Evolutionary conservation across 2,113 vertebrate species (phyloP), one percentile per base, ranked within the genome.

Genomic region (Pedionomus torquatus): DNA sequence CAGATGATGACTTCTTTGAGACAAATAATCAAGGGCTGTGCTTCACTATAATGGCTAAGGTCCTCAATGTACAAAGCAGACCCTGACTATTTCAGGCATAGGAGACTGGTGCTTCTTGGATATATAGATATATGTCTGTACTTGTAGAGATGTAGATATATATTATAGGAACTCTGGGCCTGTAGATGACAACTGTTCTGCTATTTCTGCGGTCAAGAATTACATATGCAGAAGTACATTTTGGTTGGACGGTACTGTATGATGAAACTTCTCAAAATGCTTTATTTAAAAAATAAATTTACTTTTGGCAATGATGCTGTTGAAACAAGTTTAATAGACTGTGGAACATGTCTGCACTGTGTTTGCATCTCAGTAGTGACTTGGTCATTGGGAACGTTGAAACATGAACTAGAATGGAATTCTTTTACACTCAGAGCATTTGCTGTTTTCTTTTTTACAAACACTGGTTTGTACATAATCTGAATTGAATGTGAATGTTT

Each of bases 401-500:
- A 94, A 72, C 46, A 5, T 65, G 74, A 76, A 75, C 60, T 77
- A 88, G 92, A 43, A 54, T 30, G 18, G 88, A 68, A 41, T 93
- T 97, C 77, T 51, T 78, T 87, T 75, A 82, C 91, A 94, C 87
- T 95, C 90, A 77, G 91, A 71, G 21, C 82, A 88, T 96, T 92
- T 84, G 39, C 49, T 77, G 75, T 94, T 96, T 97, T 91, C 88
- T 94, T 94, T 94, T 95, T 97, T 97, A 48, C 94, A 94, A 83
- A 96, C 95, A 91, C 88, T 95, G 95, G 95, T 97, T 97, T 97
- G 95, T 98, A 97, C 93, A 80, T 95, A 94, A 92, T 89, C 92
- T 92, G 96, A 95, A 96, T 74, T 89, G 84, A 97, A 97, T 98
- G 97, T 97, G 96, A 98, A 98, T 96, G 90, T 97, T 98, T 98